Evolutionary conservation across 2,888 invertebrate genomes (phyloP).

Genomic region (Drosophila stalkeri): DNA sequence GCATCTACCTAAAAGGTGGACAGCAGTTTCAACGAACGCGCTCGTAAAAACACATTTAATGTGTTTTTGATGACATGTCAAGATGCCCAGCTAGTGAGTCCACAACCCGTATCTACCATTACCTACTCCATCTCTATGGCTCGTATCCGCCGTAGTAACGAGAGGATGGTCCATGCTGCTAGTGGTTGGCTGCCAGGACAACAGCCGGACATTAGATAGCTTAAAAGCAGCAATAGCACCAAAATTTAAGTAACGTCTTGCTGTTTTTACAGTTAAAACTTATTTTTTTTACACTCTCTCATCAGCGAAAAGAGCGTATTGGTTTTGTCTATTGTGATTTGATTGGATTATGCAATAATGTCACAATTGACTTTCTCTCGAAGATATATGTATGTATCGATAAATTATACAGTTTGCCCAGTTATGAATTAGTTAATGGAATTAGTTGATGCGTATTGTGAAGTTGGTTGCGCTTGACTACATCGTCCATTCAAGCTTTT

Average conservation of each 20-base stretch:
- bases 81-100: conserved; percentile 46
- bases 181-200: conserved; percentile 36
- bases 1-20: conserved; percentile 68
- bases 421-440: not conserved
- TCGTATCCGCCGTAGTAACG: conserved; percentile 36
- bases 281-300: conserved; percentile 18
- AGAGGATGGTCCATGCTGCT: conserved; percentile 23
- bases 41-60: conserved; percentile 78
- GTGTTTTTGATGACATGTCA: conserved; percentile 81
- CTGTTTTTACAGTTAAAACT: conserved; percentile 56
- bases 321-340: not conserved
- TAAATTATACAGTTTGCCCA: not conserved
- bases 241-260: not conserved
- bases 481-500: not conserved
- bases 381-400: not conserved
- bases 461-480: not conserved
- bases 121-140: conserved; percentile 1
- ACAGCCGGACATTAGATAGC: conserved; percentile 34
- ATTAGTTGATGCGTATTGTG: not conserved
- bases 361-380: no score
- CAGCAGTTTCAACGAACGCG: conserved; percentile 74
- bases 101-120: conserved; percentile 18
- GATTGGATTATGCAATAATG: no score
- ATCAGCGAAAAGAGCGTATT: not conserved
- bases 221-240: conserved; percentile 17